Evolutionary conservation across 2,113 vertebrate genomes (phyloP).

Genomic region (Scytalopus superciliaris): DNA sequence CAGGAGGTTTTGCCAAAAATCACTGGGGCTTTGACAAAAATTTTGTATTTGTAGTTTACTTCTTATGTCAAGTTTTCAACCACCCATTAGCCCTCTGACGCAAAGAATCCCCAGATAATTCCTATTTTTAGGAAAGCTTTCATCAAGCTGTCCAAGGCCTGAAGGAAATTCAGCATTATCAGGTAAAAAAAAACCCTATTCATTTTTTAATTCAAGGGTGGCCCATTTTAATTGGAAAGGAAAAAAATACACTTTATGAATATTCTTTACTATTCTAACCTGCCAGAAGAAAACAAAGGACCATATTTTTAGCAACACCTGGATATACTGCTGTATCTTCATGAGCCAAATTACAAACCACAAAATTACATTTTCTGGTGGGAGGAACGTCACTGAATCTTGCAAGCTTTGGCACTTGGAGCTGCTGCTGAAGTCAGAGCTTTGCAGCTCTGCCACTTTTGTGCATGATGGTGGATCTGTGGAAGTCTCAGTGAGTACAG

Average conservation of each 20-base stretch:
- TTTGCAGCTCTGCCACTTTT: not conserved
- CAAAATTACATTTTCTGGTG: not conserved
- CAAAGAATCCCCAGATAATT: not conserved
- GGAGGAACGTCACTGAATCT: not conserved
- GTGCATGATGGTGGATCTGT: not conserved
- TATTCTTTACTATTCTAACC: not conserved
- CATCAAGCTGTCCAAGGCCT: not conserved
- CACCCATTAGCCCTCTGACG: not conserved
- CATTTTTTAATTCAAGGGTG: not conserved
- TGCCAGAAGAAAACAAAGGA: not conserved
- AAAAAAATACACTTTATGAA: not conserved
- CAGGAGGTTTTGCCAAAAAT: not conserved
- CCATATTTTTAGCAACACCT: too few relatives aligned
- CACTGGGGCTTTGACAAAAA: not conserved
- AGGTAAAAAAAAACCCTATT: not conserved
- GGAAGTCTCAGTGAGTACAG: not conserved
- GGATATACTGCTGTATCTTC: not conserved
- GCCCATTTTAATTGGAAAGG: not conserved
- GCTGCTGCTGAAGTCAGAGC: not conserved
- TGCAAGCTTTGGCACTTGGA: not conserved
- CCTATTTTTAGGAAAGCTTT: conserved; percentile 9
- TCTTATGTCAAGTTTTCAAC: conserved; percentile 3
- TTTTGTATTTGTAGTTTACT: not conserved
- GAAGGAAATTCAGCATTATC: not conserved
- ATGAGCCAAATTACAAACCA: not conserved